Evolutionary conservation across 2,113 vertebrate species (phyloP).

Genomic region (Bettongia penicillata): DNA sequence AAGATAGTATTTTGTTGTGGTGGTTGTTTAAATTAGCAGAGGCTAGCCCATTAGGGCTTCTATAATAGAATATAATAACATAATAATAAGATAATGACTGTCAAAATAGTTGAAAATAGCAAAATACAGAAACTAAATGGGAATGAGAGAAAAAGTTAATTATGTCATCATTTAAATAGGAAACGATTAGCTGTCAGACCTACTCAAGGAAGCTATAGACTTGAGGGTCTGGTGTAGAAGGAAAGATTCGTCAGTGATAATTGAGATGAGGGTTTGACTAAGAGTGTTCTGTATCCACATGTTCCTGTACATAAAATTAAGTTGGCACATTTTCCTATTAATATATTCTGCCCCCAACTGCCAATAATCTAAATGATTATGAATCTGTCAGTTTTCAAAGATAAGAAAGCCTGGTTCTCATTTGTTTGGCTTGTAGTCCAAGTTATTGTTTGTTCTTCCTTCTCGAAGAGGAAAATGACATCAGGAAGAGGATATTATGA

Average conservation of each 20-base stretch:
- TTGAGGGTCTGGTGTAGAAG: not conserved
- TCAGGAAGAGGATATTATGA: too few relatives aligned
- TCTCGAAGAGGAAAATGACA: too few relatives aligned
- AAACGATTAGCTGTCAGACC: conserved; percentile 12
- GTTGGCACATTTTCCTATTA: conserved; percentile 30
- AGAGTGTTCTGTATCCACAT: not conserved
- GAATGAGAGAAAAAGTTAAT: not conserved
- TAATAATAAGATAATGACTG: not conserved
- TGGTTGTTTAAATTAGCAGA: not conserved
- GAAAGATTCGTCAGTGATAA: not conserved
- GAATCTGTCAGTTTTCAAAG: conserved; percentile 40
- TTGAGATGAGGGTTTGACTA: not conserved
- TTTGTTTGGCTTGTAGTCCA: conserved; percentile 20
- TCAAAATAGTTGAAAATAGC: not conserved
- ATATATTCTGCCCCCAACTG: conserved; percentile 33
- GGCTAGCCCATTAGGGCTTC: not conserved
- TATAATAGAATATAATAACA: not conserved
- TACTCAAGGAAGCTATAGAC: not conserved
- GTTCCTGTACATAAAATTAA: conserved; percentile 10
- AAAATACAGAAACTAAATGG: not conserved
- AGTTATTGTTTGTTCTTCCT: not conserved
- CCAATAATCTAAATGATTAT: not conserved
- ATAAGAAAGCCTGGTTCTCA: not conserved
- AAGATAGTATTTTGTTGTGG: conserved; percentile 8
- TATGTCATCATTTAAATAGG: conserved; percentile 34